A percentile compares a stretch with the other conserved stretches of the same genome.
Evolutionary conservation across 30 jellyfish, hydroid and myxozoan genomes (phyloP).

Genomic region (Morbakka virulenta): DNA sequence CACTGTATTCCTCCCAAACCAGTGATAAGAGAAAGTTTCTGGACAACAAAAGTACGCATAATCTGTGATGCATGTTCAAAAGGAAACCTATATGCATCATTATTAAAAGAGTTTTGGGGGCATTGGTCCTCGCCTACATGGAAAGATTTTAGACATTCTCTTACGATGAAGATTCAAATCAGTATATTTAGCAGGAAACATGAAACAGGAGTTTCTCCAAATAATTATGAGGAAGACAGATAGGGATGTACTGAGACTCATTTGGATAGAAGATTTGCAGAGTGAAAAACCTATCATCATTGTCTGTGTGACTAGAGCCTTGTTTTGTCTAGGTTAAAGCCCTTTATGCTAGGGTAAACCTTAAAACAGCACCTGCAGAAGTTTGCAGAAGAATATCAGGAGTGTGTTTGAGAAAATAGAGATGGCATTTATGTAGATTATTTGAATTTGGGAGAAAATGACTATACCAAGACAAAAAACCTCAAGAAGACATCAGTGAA

Average conservation of each 20-base stretch:
- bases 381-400: neutral
- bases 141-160: conserved; percentile 34
- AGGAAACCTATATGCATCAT: conserved; percentile 24
- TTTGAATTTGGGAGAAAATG: neutral
- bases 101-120: conserved; percentile 66
- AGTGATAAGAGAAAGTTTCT: conserved; percentile 52
- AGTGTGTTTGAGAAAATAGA: conserved; percentile 7
- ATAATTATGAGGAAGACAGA: conserved; percentile 48
- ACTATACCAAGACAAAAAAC: neutral
- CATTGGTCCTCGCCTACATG: conserved; percentile 64
- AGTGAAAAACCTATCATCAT: neutral
- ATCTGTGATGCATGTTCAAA: conserved; percentile 72
- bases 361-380: too few relatives aligned
- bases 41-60: conserved; percentile 57
- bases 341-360: too few relatives aligned
- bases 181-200: conserved; percentile 60
- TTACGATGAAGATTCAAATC: conserved; percentile 52
- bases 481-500: neutral
- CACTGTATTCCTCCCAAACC: conserved; percentile 67
- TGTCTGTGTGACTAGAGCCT: conserved; percentile 7
- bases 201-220: conserved; percentile 68
- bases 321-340: conserved; percentile 4
- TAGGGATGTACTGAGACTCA: conserved; percentile 59
- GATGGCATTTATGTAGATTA: conserved; percentile 30
- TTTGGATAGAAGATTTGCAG: conserved; percentile 37